Percentiles rank a stretch among this genome's conserved stretches.
Evolutionary conservation across 2,797 vertebrate species (phyloP).

Genomic region (Bufotes viridis): DNA sequence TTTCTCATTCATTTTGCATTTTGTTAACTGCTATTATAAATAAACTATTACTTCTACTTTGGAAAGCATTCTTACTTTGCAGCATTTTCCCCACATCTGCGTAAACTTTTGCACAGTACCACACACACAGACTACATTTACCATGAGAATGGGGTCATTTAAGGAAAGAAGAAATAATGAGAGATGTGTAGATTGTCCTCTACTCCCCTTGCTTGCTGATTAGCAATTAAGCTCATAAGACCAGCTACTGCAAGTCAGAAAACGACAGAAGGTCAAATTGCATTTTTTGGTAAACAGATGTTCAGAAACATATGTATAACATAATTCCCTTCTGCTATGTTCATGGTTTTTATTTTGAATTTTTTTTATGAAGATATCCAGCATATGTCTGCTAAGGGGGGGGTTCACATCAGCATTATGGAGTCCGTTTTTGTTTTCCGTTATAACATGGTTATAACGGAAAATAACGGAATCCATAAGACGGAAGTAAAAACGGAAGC

Average conservation of each 20-base stretch:
- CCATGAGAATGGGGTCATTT: not conserved
- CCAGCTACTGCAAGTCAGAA: not conserved
- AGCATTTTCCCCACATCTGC: no score
- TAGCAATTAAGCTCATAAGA: slow-evolving; percentile 4
- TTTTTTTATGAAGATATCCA: not conserved
- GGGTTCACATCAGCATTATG: no score
- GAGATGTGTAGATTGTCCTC: not conserved
- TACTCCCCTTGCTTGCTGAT: not conserved
- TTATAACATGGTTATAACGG: no score
- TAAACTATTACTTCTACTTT: no score
- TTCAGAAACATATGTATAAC: not conserved
- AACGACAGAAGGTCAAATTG: slow-evolving; percentile 5
- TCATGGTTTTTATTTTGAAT: not conserved
- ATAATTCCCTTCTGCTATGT: not conserved
- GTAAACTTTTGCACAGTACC: no score
- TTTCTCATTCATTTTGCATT: no score
- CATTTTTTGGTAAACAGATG: slow-evolving; percentile 19
- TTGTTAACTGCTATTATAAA: no score
- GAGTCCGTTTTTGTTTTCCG: no score
- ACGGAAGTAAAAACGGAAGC: no score
- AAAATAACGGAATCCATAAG: no score
- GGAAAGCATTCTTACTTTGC: no score
- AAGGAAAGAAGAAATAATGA: not conserved
- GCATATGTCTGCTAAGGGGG: not conserved
- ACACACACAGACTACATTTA: not conserved